A percentile compares a stretch with the other conserved stretches of the same genome.
These are phyloP conservation scores for Glossophaga mutica DNA, from an alignment of 2,797 vertebrate genomes.

Conservation along the genomic window DNA sequence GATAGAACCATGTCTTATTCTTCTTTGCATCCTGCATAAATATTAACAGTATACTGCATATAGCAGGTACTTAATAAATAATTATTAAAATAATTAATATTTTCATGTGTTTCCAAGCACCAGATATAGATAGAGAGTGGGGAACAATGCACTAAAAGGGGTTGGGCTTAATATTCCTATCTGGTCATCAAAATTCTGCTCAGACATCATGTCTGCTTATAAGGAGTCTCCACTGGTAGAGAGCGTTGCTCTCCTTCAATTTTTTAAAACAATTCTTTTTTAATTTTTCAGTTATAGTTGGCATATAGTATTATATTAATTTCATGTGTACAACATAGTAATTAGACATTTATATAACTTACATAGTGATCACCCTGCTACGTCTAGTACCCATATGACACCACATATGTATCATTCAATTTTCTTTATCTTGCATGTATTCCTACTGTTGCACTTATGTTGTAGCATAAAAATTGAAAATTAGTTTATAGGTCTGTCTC, in stretches of 20 bases:
- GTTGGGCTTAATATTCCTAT: not conserved
- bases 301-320: not conserved
- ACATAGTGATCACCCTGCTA: not conserved
- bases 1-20: not conserved
- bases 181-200: not conserved
- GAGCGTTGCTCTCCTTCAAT: not conserved
- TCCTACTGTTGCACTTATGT: not conserved
- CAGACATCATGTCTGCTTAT: not conserved
- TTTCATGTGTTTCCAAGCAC: constrained; percentile 40
- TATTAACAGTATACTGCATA: not conserved
- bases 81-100: not conserved
- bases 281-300: not conserved
- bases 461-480: not conserved
- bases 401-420: not conserved
- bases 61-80: not conserved
- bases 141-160: not conserved
- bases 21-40: not conserved
- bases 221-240: not conserved
- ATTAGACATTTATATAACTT: not conserved
- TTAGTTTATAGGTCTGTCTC: not conserved
- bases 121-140: not conserved
- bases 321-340: not conserved
- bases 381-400: not conserved
- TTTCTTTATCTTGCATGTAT: not conserved
- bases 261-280: not conserved